Percentiles rank a stretch among this genome's conserved stretches.
Conservation (phyloP, 2,888 invertebrate species). For the Carterocephalus palaemon region DNA sequence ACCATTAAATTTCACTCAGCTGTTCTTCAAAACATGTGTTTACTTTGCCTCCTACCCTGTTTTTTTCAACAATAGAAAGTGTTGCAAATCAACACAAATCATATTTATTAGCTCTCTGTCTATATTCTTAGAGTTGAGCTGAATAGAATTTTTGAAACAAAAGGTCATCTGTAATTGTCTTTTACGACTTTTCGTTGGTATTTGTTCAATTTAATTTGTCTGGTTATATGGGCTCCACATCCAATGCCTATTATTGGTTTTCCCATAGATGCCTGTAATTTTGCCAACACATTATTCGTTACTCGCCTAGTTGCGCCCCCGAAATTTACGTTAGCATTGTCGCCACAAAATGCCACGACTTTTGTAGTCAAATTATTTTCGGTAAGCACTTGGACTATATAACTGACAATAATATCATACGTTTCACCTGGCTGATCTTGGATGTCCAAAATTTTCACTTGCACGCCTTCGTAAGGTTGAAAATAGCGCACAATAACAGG, state of each 20-base stretch:
- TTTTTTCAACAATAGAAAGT: neutral
- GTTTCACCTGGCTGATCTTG: constrained; percentile 35
- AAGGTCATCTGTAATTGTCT: neutral
- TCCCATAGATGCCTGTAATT: constrained; percentile 30
- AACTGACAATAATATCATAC: constrained; percentile 35
- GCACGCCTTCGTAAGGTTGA: constrained; percentile 34
- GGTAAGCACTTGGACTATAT: constrained; percentile 37
- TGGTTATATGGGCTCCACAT: constrained; percentile 37
- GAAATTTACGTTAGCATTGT: constrained; percentile 35
- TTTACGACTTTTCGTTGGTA: too few species aligned
- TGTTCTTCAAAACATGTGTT: too few species aligned
- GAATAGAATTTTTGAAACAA: neutral
- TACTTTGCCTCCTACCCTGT: too few species aligned
- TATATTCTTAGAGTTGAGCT: neutral
- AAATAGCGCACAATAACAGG: constrained; percentile 36
- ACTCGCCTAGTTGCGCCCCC: constrained; percentile 31
- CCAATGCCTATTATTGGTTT: constrained; percentile 32
- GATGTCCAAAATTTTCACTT: constrained; percentile 37
- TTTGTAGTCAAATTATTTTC: constrained; percentile 37
- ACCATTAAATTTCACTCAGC: too few species aligned
- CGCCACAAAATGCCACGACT: constrained; percentile 36
- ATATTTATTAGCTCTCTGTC: neutral
- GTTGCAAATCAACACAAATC: neutral
- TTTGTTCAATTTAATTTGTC: too few species aligned
- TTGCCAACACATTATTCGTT: constrained; percentile 31